Conservation (phyloP, 2,888 invertebrate species). For the Papilio demoleus region DNA sequence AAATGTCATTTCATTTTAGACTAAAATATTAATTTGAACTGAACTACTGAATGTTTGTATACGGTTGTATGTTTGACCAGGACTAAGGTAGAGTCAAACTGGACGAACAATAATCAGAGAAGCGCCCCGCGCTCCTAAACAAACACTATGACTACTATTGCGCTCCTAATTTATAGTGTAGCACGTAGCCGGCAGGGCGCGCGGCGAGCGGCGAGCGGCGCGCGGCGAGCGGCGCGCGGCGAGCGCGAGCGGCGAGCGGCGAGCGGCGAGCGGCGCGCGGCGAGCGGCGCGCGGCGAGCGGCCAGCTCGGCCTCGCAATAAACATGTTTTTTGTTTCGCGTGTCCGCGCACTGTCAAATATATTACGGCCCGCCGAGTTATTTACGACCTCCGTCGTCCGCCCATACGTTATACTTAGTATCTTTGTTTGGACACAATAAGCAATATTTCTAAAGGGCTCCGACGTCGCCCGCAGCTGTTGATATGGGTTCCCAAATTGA, state of each 20-base stretch:
- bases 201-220: conserved; percentile 1
- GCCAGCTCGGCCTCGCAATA: conserved; percentile 71
- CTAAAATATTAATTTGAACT: too few relatives aligned
- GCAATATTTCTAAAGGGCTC: conserved; percentile 82
- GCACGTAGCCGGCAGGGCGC: conserved; percentile 51
- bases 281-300: conserved; percentile 53
- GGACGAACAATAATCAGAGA: conserved; percentile 43
- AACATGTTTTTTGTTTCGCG: conserved; percentile 83
- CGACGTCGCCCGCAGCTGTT: conserved; percentile 82
- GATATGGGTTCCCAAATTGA: conserved; percentile 84
- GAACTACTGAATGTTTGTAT: too few relatives aligned
- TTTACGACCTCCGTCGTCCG: conserved; percentile 82
- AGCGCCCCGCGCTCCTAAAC: conserved; percentile 59
- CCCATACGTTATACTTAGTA: conserved; percentile 84
- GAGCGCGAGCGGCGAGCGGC: conserved; percentile 52
- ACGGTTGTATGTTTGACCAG: too few relatives aligned
- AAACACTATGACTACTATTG: conserved; percentile 68
- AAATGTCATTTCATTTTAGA: too few relatives aligned
- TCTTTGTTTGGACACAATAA: conserved; percentile 84
- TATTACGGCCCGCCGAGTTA: conserved; percentile 82
- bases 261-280: conserved; percentile 53
- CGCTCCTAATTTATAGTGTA: conserved; percentile 71
- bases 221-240: conserved; percentile 55
- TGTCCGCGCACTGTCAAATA: conserved; percentile 84
- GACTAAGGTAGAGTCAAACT: conserved; percentile 39